phyloP scores from a whole-genome alignment of 2,888 invertebrate species.

The Cantharis flavilabris region DNA sequence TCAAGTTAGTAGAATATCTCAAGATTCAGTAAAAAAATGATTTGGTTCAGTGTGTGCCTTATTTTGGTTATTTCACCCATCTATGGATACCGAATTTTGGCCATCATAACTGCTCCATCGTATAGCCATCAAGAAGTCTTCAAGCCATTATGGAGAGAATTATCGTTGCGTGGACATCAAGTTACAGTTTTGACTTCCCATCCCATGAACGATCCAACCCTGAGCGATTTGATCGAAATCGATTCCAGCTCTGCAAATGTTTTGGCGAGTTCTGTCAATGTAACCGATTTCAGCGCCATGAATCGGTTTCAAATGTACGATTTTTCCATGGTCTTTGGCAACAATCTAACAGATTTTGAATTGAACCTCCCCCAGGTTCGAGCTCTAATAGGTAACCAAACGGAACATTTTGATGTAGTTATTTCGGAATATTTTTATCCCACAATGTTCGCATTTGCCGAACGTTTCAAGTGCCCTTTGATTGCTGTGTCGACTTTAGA shows the following conservation, averaged over 20 bases:
- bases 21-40: neutral
- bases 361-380: conserved; percentile 40
- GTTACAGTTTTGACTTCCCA: conserved; percentile 54
- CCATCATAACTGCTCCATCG: conserved; percentile 53
- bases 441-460: conserved; percentile 41
- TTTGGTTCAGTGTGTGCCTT: neutral
- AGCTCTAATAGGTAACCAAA: conserved; percentile 42
- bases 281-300: neutral
- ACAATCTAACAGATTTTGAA: conserved; percentile 42
- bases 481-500: conserved; percentile 47
- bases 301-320: conserved; percentile 50
- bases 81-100: conserved; percentile 51
- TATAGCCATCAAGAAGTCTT: conserved; percentile 58
- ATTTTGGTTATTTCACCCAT: neutral
- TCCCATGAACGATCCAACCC: conserved; percentile 50
- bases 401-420: conserved; percentile 45
- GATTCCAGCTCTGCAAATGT: conserved; percentile 48
- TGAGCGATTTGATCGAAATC: conserved; percentile 53
- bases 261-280: neutral
- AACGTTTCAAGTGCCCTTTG: conserved; percentile 46
- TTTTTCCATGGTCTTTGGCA: conserved; percentile 53
- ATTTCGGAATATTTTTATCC: conserved; percentile 45
- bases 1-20: too few species aligned
- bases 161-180: conserved; percentile 57
- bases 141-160: conserved; percentile 53